Evolutionary conservation across 1,140 invertebrate species (phyloP).

Genomic region (Sinonovacula constricta): DNA sequence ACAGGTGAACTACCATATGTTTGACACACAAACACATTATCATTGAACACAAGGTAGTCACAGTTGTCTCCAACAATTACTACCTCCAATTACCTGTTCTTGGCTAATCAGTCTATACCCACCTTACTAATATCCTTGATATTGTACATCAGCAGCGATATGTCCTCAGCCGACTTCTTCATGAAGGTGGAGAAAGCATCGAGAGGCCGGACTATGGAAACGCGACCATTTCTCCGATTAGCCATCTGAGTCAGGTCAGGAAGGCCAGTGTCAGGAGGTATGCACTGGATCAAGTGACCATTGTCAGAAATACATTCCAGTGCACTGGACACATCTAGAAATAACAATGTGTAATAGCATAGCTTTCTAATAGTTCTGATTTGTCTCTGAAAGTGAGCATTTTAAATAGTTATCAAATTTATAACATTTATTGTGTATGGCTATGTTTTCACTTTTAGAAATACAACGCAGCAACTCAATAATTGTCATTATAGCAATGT

Average conservation of each 20-base stretch:
- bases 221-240: not conserved
- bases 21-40: too few relatives aligned
- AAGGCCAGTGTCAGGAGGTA: not conserved
- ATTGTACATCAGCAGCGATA: constrained; percentile 11
- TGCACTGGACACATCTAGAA: not conserved
- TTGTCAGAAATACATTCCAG: constrained; percentile 5
- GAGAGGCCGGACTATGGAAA: not conserved
- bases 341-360: too few relatives aligned
- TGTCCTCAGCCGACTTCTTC: constrained; percentile 1
- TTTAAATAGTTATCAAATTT: too few relatives aligned
- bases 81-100: not conserved
- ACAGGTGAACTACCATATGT: too few relatives aligned
- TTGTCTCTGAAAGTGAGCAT: too few relatives aligned
- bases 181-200: constrained; percentile 5
- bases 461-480: too few relatives aligned
- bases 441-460: too few relatives aligned
- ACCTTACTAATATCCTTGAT: constrained; percentile 12
- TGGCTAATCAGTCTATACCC: not conserved
- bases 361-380: too few relatives aligned
- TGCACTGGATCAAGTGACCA: constrained; percentile 26
- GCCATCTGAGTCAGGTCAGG: not conserved
- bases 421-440: too few relatives aligned
- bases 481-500: too few relatives aligned
- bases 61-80: too few relatives aligned
- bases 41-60: too few relatives aligned